Base-by-base conservation (phyloP, 2,113 vertebrate species). In the Engystomops pustulosus region DNA sequence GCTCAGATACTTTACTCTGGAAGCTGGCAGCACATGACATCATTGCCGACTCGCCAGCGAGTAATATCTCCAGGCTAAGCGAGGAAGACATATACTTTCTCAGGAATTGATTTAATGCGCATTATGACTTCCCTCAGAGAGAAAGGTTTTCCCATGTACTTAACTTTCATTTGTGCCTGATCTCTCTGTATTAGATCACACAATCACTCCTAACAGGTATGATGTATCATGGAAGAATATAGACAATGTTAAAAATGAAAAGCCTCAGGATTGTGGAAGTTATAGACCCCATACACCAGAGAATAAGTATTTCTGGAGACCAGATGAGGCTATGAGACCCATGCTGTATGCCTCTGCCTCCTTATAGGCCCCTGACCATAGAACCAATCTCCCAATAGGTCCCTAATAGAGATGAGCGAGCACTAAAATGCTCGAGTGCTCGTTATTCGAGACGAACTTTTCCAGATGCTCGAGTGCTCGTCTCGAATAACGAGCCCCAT, bases 51-150 rank as follows among this genome's bases (percentile, higher is more conserved):
- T 36, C 38, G 81, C 81, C 81, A 83, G 41, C 72, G 75, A 65
- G 70, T 65, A 83, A 83, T 83, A 74, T 75, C 81, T 83, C 27
- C 15, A 10, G 81, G 81, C 81, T 83, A 83, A 75, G 81, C 70
- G 36, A 62, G 36, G 55, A 83, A 83, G 70, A 83, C 71, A 58
- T 83, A 74, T 15, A 47, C 81, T 83, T 83, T 83, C 70, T 45
- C 81, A 82, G 80, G 80, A 82, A 82, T 83, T 83, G 53, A 83
- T 83, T 83, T 83, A 75, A 83, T 83, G 81, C 55, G 18, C 81
- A 75, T 74, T 83, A 83, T 83, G 71, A 55, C 36, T 75, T 83
- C 70, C 70, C 70, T 74, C 27, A 70, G 53, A 83, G 81, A 82
- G 70, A 77, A 58, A 82, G 80, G 80, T 82, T 74, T 83, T 83